Percentiles rank a stretch among this genome's conserved stretches.
Evolutionary conservation across 2,888 invertebrate genomes (phyloP).

Genomic region (Acanthosepion pharaonis): DNA sequence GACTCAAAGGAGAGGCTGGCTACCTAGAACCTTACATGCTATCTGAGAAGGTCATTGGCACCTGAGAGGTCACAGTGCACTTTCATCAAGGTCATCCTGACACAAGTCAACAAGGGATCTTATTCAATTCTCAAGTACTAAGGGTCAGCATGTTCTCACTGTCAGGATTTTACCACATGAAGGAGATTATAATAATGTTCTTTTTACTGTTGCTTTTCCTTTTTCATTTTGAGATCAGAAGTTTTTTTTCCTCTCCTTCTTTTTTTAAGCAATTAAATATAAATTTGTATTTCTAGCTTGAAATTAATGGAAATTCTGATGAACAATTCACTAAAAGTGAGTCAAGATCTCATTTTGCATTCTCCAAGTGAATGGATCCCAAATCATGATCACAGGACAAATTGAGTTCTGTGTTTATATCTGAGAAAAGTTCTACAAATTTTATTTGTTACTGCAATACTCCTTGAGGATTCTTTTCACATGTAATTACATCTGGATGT

Average conservation of each 20-base stretch:
- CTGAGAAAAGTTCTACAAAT: neutral
- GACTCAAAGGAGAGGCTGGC: neutral
- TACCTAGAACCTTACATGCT: neutral
- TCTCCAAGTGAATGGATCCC: neutral
- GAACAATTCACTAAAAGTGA: neutral
- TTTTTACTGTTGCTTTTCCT: no score
- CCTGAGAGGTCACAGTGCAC: neutral
- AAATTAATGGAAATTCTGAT: neutral
- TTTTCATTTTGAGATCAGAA: no score
- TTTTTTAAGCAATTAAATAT: neutral
- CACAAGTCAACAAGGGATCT: neutral
- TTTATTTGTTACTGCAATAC: neutral
- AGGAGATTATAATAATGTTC: neutral
- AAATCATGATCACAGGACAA: neutral
- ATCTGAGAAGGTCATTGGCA: neutral
- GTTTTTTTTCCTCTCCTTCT: neutral
- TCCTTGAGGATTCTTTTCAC: neutral
- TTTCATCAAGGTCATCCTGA: neutral
- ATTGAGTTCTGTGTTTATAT: neutral
- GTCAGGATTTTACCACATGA: constrained; percentile 6
- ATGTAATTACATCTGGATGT: neutral
- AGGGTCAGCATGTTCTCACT: neutral
- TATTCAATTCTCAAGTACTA: constrained; percentile 4
- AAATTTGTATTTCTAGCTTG: constrained; percentile 20
- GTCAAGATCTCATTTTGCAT: neutral